Evolutionary conservation across 2,888 invertebrate genomes (phyloP).

Genomic region (Trypoxylon attenuatum): DNA sequence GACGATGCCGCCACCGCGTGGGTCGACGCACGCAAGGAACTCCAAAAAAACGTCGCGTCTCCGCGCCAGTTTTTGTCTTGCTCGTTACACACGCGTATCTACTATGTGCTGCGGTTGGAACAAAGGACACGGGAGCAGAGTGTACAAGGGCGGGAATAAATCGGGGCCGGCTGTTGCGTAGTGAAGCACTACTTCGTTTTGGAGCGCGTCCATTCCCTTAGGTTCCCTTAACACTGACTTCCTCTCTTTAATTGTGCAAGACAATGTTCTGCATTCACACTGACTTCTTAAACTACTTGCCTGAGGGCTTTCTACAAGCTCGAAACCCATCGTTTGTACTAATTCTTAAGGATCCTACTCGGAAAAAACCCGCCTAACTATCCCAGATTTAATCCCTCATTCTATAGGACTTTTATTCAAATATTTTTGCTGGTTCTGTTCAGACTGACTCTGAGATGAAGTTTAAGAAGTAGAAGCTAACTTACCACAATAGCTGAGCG

Average conservation of each 20-base stretch:
- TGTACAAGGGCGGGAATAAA: slow-evolving; percentile 37
- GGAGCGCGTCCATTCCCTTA: slow-evolving; percentile 17
- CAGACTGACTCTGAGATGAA: not conserved
- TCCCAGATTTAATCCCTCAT: not conserved
- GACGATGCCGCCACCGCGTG: not conserved
- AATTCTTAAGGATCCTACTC: no score
- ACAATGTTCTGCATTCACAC: slow-evolving; percentile 34
- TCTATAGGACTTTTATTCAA: not conserved
- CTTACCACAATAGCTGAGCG: slow-evolving; percentile 40
- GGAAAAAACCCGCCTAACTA: no score
- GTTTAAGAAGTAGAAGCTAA: not conserved
- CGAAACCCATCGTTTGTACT: no score
- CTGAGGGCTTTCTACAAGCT: not conserved
- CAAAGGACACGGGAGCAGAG: slow-evolving; percentile 12
- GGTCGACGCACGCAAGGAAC: not conserved
- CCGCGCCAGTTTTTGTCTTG: not conserved
- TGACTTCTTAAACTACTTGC: not conserved
- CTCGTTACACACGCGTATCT: slow-evolving; percentile 42
- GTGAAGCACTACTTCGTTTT: slow-evolving; percentile 40
- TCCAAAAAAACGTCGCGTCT: not conserved
- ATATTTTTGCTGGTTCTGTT: no score
- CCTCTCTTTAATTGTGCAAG: slow-evolving; percentile 46
- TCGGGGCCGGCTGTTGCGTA: slow-evolving; percentile 30
- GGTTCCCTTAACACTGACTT: slow-evolving; percentile 42
- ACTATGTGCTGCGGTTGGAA: slow-evolving; percentile 47